A percentile compares a stretch with the other conserved stretches of the same genome.
Evolutionary conservation across 2,888 invertebrate species (phyloP).

Genomic region (Ormyrus thymus): DNA sequence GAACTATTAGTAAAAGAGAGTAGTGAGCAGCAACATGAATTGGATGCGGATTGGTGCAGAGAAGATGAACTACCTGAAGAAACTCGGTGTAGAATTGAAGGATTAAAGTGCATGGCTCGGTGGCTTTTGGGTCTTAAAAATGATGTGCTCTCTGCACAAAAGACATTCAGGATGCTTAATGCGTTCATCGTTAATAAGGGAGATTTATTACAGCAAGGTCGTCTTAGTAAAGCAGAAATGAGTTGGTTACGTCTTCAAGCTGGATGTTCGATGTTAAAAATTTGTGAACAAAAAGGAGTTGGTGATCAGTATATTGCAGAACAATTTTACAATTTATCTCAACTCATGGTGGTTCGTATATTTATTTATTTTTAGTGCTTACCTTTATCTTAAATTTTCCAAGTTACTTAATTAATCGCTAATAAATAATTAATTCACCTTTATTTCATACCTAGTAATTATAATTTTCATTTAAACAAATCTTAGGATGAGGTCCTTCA

Average conservation of each 20-base stretch:
- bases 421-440: not conserved
- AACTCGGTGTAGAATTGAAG: conserved; percentile 94
- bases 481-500: conserved; percentile 86
- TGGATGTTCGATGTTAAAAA: conserved; percentile 96
- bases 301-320: conserved; percentile 96
- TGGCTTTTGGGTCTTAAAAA: conserved; percentile 95
- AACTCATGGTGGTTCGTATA: conserved; percentile 85
- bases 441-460: not conserved
- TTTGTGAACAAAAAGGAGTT: conserved; percentile 97
- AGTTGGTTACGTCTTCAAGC: conserved; percentile 94
- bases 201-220: conserved; percentile 86
- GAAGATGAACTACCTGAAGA: conserved; percentile 93
- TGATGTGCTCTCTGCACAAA: conserved; percentile 91
- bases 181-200: conserved; percentile 96
- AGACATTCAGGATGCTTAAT: conserved; percentile 95
- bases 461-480: conserved; percentile 4
- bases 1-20: conserved; percentile 92
- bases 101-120: conserved; percentile 96
- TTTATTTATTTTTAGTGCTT: conserved; percentile 1
- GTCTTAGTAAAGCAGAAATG: conserved; percentile 90
- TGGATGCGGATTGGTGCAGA: conserved; percentile 85
- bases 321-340: conserved; percentile 95
- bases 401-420: not conserved
- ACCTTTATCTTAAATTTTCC: no score
- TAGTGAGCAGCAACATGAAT: conserved; percentile 77